Conservation (phyloP, 2,888 invertebrate genomes). For the Andrena praecox region DNA sequence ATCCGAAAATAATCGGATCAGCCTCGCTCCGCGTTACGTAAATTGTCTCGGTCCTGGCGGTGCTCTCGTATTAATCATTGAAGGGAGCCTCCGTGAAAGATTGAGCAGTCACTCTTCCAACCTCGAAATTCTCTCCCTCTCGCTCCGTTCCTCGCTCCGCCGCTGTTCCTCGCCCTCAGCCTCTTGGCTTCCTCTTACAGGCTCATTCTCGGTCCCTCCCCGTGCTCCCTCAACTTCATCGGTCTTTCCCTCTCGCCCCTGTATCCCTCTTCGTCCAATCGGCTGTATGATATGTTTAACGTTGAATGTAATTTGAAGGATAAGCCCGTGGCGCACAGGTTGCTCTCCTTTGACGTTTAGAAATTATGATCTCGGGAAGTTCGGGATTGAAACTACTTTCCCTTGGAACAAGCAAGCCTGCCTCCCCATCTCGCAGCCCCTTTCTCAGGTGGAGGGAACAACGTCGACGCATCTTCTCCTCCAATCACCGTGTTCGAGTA, state of each 20-base stretch:
- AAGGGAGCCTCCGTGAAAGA: conserved; percentile 59
- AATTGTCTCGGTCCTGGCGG: conserved; percentile 73
- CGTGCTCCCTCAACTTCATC: conserved; percentile 47
- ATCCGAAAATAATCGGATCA: conserved; percentile 66
- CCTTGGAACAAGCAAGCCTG: conserved; percentile 2
- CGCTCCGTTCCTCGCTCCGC: conserved; percentile 11
- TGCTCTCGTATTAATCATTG: conserved; percentile 78
- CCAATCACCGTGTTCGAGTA: conserved; percentile 46
- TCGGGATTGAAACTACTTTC: conserved; percentile 64
- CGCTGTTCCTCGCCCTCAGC: conserved; percentile 34
- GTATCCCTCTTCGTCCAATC: conserved; percentile 60
- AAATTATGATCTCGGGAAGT: conserved; percentile 66
- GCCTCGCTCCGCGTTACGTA: conserved; percentile 74
- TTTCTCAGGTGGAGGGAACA: conserved; percentile 14
- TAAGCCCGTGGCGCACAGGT: conserved; percentile 39
- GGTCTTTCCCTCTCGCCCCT: conserved; percentile 21
- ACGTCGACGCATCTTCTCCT: conserved; percentile 36
- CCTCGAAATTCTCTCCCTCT: conserved; percentile 43
- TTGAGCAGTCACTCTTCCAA: conserved; percentile 59
- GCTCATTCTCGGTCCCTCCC: conserved; percentile 42
- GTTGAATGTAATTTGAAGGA: conserved; percentile 72
- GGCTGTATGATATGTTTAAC: conserved; percentile 71
- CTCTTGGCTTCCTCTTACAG: conserved; percentile 32
- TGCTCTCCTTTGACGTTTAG: conserved; percentile 58
- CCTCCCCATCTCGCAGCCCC: not conserved